Evolutionary conservation across 2,888 invertebrate genomes (phyloP).

Genomic region (Linyphia triangularis): DNA sequence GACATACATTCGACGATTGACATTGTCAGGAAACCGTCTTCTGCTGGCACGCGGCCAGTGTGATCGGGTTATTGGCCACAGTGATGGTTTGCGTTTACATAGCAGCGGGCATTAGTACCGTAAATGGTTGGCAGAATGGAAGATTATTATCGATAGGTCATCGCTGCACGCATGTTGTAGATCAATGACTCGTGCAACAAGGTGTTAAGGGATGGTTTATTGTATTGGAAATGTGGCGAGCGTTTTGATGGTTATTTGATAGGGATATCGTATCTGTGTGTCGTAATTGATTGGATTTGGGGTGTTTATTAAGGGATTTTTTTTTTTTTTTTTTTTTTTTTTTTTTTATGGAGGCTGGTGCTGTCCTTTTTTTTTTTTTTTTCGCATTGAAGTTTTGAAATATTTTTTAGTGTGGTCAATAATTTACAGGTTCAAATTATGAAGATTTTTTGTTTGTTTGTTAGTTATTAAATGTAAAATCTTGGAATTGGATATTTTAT

Average conservation of each 20-base stretch:
- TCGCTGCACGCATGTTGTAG: not conserved
- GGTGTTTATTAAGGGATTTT: no score
- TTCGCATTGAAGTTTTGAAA: no score
- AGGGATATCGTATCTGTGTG: not conserved
- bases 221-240: not conserved
- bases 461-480: no score
- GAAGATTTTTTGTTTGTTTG: no score
- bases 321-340: no score
- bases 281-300: not conserved
- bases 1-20: constrained; percentile 35
- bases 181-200: constrained; percentile 29
- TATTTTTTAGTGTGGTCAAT: no score
- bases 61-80: not conserved
- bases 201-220: not conserved
- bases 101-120: not conserved
- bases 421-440: no score
- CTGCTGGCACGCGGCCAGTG: constrained; percentile 6
- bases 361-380: no score
- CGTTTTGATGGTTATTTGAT: constrained; percentile 4
- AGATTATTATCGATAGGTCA: constrained; percentile 21
- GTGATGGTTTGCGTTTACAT: not conserved
- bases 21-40: not conserved
- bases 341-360: no score
- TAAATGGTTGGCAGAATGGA: constrained; percentile 15
- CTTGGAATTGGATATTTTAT: no score